Percentiles rank a stretch among this genome's conserved stretches.
Evolutionary conservation across 2,888 invertebrate genomes (phyloP).

Genomic region (Eristalis pertinax): DNA sequence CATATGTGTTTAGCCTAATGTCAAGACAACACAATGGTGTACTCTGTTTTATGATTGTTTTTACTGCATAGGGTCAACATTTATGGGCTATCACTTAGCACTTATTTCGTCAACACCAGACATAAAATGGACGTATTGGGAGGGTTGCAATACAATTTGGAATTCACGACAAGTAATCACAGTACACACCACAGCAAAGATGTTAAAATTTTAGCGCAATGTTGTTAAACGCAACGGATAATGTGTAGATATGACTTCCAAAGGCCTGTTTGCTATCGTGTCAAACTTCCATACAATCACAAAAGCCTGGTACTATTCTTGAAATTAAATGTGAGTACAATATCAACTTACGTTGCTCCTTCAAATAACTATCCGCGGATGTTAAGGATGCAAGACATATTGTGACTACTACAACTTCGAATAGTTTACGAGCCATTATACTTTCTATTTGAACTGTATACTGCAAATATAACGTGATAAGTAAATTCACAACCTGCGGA

Average conservation of each 20-base stretch:
- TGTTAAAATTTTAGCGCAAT: neutral
- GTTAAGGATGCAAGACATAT: neutral
- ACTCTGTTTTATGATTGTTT: neutral
- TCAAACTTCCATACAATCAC: neutral
- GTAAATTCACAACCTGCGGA: conserved; percentile 3
- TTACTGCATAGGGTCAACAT: neutral
- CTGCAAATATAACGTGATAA: conserved; percentile 13
- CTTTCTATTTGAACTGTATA: conserved; percentile 1
- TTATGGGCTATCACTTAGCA: conserved; percentile 17
- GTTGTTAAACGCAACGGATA: neutral
- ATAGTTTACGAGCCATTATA: neutral
- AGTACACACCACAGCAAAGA: neutral
- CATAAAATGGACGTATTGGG: neutral
- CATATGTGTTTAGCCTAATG: neutral
- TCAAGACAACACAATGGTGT: neutral
- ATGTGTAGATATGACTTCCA: neutral
- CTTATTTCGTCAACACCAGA: neutral
- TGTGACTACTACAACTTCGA: neutral
- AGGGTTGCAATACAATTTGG: neutral
- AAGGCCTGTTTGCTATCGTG: neutral
- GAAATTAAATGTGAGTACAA: neutral
- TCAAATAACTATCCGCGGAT: conserved; percentile 34
- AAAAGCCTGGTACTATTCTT: neutral
- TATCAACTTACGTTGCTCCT: conserved; percentile 47
- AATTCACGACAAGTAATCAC: neutral